A percentile compares a stretch with the other conserved stretches of the same genome.
Evolutionary conservation across 2,888 invertebrate species (phyloP).

Genomic region (Steinernema scapterisci): DNA sequence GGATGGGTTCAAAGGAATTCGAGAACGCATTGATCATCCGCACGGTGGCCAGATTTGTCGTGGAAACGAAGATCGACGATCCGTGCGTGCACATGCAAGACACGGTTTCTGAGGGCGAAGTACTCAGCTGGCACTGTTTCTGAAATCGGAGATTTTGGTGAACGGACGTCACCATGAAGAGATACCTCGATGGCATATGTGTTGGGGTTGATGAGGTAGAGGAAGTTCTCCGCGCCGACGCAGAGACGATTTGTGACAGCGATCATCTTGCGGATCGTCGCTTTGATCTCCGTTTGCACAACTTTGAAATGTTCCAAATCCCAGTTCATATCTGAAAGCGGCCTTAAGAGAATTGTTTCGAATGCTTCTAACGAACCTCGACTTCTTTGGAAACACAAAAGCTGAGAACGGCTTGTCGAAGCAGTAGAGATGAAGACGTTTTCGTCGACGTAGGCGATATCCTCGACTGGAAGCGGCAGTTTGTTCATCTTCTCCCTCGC

Average conservation of each 20-base stretch:
- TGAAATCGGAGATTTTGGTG: neutral
- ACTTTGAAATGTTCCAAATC: slow-evolving; percentile 51
- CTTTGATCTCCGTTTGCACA: slow-evolving; percentile 18
- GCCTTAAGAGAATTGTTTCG: neutral
- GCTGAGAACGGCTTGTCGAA: slow-evolving; percentile 39
- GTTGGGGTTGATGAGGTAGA: slow-evolving; percentile 38
- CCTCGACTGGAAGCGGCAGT: slow-evolving; percentile 38
- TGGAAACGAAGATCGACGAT: slow-evolving; percentile 46
- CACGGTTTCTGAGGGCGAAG: slow-evolving; percentile 42
- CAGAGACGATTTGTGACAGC: slow-evolving; percentile 39
- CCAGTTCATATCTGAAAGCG: slow-evolving; percentile 51
- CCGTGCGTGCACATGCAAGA: slow-evolving; percentile 46
- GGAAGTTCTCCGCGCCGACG: slow-evolving; percentile 35
- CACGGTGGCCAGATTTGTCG: slow-evolving; percentile 47
- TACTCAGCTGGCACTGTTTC: slow-evolving; percentile 25
- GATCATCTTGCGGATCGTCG: slow-evolving; percentile 38
- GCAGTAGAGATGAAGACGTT: slow-evolving; percentile 38
- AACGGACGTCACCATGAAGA: neutral
- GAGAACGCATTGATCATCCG: slow-evolving; percentile 53
- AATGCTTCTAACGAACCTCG: slow-evolving; percentile 8
- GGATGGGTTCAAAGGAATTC: slow-evolving; percentile 43
- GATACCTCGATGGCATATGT: slow-evolving; percentile 38
- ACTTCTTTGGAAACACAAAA: slow-evolving; percentile 35
- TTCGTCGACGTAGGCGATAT: slow-evolving; percentile 39
- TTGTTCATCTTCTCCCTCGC: slow-evolving; percentile 52